Percentiles rank a stretch among this genome's conserved stretches.
Conservation (phyloP, 2,797 vertebrate species). For the Coccyzus lansbergi region DNA sequence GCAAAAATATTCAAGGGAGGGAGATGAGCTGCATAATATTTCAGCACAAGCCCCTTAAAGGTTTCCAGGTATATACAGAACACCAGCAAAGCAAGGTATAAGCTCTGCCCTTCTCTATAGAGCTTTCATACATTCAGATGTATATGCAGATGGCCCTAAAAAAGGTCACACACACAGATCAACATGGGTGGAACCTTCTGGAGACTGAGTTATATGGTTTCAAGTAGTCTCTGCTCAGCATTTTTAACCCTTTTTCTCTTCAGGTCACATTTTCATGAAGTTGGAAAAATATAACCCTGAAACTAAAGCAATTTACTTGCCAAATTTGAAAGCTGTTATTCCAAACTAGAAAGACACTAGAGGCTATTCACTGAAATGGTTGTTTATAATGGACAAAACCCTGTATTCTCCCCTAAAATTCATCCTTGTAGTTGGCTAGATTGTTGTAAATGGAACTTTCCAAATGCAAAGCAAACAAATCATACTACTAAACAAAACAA, state of each 20-base stretch:
- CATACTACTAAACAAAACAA: conserved; percentile 21
- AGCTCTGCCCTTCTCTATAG: not conserved
- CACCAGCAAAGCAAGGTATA: not conserved
- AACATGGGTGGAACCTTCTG: not conserved
- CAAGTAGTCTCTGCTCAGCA: not conserved
- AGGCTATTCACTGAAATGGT: not conserved
- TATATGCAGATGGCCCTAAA: not conserved
- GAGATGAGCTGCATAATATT: not conserved
- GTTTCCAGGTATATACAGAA: not conserved
- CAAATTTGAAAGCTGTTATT: conserved; percentile 8
- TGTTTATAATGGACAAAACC: not conserved
- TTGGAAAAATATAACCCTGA: not conserved
- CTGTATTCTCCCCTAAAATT: not conserved
- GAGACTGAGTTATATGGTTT: not conserved
- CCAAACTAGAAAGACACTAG: not conserved
- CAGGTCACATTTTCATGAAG: not conserved
- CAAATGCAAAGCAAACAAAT: conserved; percentile 42
- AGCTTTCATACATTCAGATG: not conserved
- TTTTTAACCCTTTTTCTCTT: not conserved
- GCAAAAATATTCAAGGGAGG: not conserved
- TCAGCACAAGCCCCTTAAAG: not conserved
- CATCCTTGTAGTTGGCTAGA: not conserved
- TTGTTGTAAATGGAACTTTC: conserved; percentile 11
- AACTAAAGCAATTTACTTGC: not conserved
- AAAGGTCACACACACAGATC: not conserved